Evolutionary conservation across 1,140 invertebrate species (phyloP).

Genomic region (Nasonia vitripennis): DNA sequence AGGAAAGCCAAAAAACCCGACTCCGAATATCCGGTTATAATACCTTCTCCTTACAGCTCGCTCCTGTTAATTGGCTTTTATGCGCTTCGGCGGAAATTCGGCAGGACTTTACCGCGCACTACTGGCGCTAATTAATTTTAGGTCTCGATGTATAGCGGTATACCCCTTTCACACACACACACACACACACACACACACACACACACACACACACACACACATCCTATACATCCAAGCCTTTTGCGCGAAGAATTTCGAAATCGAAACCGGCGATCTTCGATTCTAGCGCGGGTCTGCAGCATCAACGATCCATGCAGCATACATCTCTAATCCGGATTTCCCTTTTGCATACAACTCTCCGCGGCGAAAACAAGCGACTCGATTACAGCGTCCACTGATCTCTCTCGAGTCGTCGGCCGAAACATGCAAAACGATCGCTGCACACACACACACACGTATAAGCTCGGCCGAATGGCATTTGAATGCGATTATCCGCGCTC

Average conservation of each 20-base stretch:
- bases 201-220: too few relatives aligned
- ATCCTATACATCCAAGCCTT: too few relatives aligned
- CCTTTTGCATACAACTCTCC: background rate
- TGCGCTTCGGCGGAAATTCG: slow-evolving; percentile 28
- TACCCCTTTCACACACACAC: too few relatives aligned
- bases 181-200: too few relatives aligned
- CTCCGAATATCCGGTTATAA: slow-evolving; percentile 17
- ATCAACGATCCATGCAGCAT: too few relatives aligned
- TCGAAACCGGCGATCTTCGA: too few relatives aligned
- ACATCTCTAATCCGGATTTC: background rate
- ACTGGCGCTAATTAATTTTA: slow-evolving; percentile 35
- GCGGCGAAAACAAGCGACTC: too few relatives aligned
- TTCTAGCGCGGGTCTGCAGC: too few relatives aligned
- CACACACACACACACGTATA: background rate
- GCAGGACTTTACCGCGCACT: slow-evolving; percentile 19
- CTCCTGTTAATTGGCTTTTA: slow-evolving; percentile 44
- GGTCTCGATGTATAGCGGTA: slow-evolving; percentile 18
- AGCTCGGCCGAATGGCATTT: background rate
- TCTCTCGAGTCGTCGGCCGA: background rate
- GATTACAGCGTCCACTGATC: background rate
- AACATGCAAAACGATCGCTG: background rate
- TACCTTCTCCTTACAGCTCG: background rate
- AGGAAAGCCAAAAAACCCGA: background rate
- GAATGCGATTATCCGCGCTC: slow-evolving; percentile 4
- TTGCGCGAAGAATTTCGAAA: background rate